phyloP scores from a whole-genome alignment of 2,888 invertebrate species.

The Spodoptera picta region DNA sequence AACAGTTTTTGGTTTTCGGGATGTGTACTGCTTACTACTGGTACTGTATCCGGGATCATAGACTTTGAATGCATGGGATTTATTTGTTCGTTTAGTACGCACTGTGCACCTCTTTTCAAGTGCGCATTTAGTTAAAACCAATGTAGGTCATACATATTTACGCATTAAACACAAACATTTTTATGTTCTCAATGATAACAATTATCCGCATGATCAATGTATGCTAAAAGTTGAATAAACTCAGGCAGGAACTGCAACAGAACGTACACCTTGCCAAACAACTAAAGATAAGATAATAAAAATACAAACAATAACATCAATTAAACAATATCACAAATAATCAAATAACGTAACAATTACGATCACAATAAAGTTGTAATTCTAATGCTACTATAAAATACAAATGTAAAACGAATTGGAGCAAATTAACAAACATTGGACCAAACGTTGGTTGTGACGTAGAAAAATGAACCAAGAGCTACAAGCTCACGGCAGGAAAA shows the following conservation, averaged over 20 bases:
- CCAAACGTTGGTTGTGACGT: conserved; percentile 58
- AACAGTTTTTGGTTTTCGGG: too few relatives aligned
- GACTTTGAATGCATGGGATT: too few relatives aligned
- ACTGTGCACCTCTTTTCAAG: too few relatives aligned
- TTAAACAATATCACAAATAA: conserved; percentile 13
- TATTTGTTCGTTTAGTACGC: too few relatives aligned
- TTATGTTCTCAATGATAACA: conserved; percentile 3
- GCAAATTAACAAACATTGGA: conserved; percentile 50
- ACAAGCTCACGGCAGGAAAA: conserved; percentile 75
- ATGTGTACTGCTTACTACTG: too few relatives aligned
- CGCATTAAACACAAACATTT: conserved; percentile 1
- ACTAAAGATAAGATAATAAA: conserved; percentile 47
- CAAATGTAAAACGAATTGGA: conserved; percentile 31
- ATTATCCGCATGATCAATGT: conserved; percentile 19
- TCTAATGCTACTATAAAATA: conserved; percentile 34
- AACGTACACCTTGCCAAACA: conserved; percentile 18
- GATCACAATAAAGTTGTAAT: conserved; percentile 41
- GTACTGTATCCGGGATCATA: too few relatives aligned
- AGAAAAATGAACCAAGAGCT: conserved; percentile 62
- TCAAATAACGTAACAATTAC: conserved; percentile 32
- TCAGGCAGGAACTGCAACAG: conserved; percentile 11
- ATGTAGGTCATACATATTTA: conserved; percentile 6
- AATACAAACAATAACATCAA: conserved; percentile 17
- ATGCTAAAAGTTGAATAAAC: conserved; percentile 47
- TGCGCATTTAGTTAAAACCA: not conserved